phyloP scores from a whole-genome alignment of 1,140 invertebrate species.

The Alviniconcha marisindica region DNA sequence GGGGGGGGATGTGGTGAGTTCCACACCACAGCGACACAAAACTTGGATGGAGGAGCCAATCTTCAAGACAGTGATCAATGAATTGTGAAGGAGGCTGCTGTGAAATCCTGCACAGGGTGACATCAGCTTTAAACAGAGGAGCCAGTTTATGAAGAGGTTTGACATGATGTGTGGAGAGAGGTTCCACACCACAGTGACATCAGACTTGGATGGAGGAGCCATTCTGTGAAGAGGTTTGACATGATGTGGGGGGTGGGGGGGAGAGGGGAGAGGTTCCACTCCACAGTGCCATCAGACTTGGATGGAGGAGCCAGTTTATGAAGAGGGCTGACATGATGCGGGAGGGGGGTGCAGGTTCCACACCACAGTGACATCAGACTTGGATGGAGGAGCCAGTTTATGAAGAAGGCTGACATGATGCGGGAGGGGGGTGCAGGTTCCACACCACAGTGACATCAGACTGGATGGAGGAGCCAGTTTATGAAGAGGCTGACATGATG shows the following conservation, averaged over 20 bases:
- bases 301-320: too few species aligned
- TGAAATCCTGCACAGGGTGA: background rate
- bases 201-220: too few species aligned
- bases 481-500: background rate
- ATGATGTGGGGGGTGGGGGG: too few species aligned
- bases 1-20: too few species aligned
- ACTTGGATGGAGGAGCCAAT: background rate
- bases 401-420: background rate
- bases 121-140: background rate
- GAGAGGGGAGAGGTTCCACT: background rate
- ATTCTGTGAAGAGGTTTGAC: too few species aligned
- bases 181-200: too few species aligned
- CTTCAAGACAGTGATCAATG: background rate
- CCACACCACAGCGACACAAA: background rate
- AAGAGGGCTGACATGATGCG: too few species aligned
- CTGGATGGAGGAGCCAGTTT: too few species aligned
- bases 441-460: background rate
- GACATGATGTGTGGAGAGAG: background rate
- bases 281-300: too few species aligned
- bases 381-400: background rate
- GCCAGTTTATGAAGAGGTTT: background rate
- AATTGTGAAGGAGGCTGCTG: background rate
- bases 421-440: conserved; percentile 79
- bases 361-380: conserved; percentile 77
- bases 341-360: too few species aligned